Evolutionary conservation across 2,888 invertebrate species (phyloP), one percentile per base, ranked within the genome.

Genomic region (Troides oblongomaculatus): DNA sequence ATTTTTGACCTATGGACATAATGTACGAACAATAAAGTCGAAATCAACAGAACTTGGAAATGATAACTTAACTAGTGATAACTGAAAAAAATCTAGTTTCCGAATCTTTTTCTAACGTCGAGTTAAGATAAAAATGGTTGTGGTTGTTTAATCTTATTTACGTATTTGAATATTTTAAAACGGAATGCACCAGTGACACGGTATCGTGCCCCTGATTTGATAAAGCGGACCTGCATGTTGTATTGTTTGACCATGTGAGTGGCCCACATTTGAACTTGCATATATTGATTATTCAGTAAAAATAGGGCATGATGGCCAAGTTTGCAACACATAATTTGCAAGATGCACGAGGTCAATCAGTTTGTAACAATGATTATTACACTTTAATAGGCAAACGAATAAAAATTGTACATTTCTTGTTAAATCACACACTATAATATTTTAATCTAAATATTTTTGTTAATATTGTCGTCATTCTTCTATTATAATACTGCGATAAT

Each of bases 101-200:
- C 72, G 68, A 73, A 67, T 73, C 68, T 58, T 25, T 14, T 64
- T 59, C 69, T 65, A 65, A 62, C 12, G 39, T 73, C 71, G 73
- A 73, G 62, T 61, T 60, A 23, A 43, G 8, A 60, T n/a, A 63
- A 70, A 71, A 63, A 59, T 72, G 62, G 73, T 73, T 66, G 63
- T 56, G 56, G 60, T 56, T 68, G 64, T 72, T 71, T 69, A 73
- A 76, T 74, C 75, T 78, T 78, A 81, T 82, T 82, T 81, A 82
- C 80, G 78, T 77, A 74, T 75, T 74, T 76, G 77, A 78, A 78
- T 76, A 76, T 75, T 78, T 76, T 74, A 74, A 75, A 78, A 72
- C 71, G 74, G 78, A 80, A 82, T 84, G 84, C 82, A 83, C 73
- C 77, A 74, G 74, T 79, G 79, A 74, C 78, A 75, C 74, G 72